Evolutionary conservation across 2,888 invertebrate species (phyloP), one percentile per base, ranked within the genome.

Genomic region (Amblyteles armatorius): DNA sequence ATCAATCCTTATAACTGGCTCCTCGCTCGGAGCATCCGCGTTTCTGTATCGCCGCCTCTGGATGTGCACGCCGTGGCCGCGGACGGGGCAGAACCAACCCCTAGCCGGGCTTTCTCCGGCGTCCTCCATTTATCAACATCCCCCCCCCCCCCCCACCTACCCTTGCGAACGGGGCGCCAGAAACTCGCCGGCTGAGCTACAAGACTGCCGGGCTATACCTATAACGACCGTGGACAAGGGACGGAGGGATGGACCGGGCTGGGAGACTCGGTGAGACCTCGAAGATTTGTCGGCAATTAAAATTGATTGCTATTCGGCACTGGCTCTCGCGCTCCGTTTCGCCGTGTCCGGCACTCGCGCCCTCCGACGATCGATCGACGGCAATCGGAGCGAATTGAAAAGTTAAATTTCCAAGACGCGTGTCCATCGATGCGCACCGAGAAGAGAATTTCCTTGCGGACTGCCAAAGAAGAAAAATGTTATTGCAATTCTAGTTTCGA

Each of bases 221-320:
- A 78, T 72, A 82, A 52, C 36, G 55, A 40, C 13, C 44, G 16
- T 44, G 73, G 68, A 5, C 29, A 16, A 48, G 26, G 33, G 60
- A 40, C 69, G 80, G 55, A 83, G 26, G 33, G 68, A 77, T 16
- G 68, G 29, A 60, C 26, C 7, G 48, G 29, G 65, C 52, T 33
- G 29, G 29, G 44, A 57, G 57, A 33, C 71, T 84, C 74, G 69
- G 73, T 79, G 63, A 79, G 71, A 82, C 78, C 72, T 79, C 85
- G 67, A 87, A 89, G 86, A 90, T 89, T 90, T 88, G 89, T 88
- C 89, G 90, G 89, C 91, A 89, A 91, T 91, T 90, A 91, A 90
- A 90, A 91, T 91, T 89, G 91, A 91, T 91, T 91, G 89, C 88
- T 81, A 33, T 82, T 78, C 83, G 65, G 83, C 74, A 79, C 79